Evolutionary conservation across 2,888 invertebrate species (phyloP).

Genomic region (Rotaria socialis): DNA sequence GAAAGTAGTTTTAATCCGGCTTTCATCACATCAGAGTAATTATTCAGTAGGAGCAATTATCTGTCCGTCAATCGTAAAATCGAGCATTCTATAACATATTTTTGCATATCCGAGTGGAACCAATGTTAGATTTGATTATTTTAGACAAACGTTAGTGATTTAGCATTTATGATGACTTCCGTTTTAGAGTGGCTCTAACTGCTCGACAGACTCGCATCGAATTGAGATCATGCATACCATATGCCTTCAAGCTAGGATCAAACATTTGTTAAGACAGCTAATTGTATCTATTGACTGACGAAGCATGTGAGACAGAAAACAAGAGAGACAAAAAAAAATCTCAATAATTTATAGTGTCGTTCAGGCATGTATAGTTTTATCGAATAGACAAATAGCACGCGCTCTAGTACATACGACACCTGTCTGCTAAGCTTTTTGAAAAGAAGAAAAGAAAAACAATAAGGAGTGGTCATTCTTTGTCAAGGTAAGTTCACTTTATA

Average conservation of each 20-base stretch:
- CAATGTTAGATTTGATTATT: background rate
- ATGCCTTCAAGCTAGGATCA: slow-evolving; percentile 20
- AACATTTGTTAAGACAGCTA: background rate
- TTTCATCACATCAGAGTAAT: background rate
- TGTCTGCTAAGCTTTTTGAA: background rate
- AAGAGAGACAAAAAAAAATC: background rate
- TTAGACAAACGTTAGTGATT: background rate
- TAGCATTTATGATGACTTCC: background rate
- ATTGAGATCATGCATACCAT: background rate
- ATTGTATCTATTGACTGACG: background rate
- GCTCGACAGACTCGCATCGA: background rate
- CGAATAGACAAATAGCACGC: background rate
- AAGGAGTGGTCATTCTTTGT: background rate
- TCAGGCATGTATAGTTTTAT: background rate
- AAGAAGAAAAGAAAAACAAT: background rate
- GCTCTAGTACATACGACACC: background rate
- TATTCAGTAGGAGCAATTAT: background rate
- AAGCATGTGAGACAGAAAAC: background rate
- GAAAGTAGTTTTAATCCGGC: background rate
- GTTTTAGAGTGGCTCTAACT: background rate
- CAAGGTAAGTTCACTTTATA: background rate
- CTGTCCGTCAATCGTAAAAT: background rate
- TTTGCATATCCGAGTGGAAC: background rate
- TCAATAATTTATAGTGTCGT: background rate
- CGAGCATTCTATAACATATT: background rate